Percentiles rank a stretch among this genome's conserved stretches.
phyloP scores from a whole-genome alignment of 2,113 vertebrate genomes.

The Eupsittula cactorum region DNA sequence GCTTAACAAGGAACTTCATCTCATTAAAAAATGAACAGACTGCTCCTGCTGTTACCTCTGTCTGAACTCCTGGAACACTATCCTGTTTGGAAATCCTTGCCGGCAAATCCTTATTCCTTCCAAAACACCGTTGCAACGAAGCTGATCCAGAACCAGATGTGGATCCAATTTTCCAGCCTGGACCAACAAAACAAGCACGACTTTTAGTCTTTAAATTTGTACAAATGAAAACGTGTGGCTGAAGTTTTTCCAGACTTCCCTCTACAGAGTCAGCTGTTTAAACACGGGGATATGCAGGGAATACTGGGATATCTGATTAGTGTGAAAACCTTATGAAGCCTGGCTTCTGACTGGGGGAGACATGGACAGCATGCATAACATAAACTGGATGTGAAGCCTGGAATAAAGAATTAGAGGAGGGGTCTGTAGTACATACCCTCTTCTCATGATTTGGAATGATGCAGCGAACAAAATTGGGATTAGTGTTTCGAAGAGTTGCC shows the following conservation, averaged over 20 bases:
- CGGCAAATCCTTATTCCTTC: constrained; percentile 97
- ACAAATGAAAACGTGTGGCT: fast-evolving
- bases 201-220: neutral
- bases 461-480: constrained; percentile 98
- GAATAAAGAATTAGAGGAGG: neutral
- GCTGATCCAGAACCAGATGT: constrained; percentile 94
- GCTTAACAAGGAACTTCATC: neutral
- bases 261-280: neutral
- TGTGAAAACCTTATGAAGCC: neutral
- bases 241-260: neutral
- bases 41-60: constrained; percentile 82
- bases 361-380: neutral
- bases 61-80: constrained; percentile 98
- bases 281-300: neutral
- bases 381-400: neutral
- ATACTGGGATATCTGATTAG: neutral
- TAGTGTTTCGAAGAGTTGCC: constrained; percentile 97
- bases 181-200: neutral
- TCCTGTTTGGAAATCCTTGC: constrained; percentile 97
- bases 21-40: neutral
- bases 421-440: constrained; percentile 76
- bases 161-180: constrained; percentile 96
- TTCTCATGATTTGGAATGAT: constrained; percentile 99
- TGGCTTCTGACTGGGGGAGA: neutral
- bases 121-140: constrained; percentile 94